Evolutionary conservation across 37 sponge, comb jelly and placozoan species (phyloP).

Genomic region (Chondrosia reniformis): DNA sequence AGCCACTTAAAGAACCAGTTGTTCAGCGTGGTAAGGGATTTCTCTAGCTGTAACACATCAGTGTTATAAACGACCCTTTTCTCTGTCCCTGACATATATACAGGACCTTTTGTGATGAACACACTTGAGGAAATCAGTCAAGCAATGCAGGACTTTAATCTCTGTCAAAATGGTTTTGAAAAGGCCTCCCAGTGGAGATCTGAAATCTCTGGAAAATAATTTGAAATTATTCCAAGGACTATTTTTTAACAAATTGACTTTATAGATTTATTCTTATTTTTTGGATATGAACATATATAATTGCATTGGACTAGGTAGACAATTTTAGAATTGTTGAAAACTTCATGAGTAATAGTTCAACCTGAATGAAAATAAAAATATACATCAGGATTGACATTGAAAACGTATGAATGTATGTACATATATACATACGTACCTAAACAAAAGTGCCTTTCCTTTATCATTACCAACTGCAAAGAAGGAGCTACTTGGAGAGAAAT

Average conservation of each 20-base stretch:
- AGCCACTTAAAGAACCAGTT: slow-evolving; percentile 87
- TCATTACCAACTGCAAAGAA: slow-evolving; percentile 85
- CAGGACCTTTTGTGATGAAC: slow-evolving; percentile 98
- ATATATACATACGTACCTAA: no score
- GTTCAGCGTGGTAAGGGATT: slow-evolving; percentile 66
- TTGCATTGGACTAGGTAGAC: no score
- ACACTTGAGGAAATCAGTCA: slow-evolving; percentile 73
- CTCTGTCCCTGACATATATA: background rate
- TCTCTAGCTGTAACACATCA: background rate
- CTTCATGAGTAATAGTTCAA: no score
- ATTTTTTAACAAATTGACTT: no score
- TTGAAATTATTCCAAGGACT: no score
- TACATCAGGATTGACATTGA: no score
- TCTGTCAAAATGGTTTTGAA: slow-evolving; percentile 73
- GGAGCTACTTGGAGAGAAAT: slow-evolving; percentile 66
- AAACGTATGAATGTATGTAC: no score
- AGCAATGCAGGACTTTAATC: slow-evolving; percentile 71
- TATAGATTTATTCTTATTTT: no score
- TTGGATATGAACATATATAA: no score
- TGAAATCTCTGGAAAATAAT: no score
- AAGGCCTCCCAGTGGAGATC: slow-evolving; percentile 59
- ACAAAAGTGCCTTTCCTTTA: slow-evolving; percentile 76
- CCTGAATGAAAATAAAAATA: no score
- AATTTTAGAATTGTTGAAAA: no score
- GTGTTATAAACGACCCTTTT: background rate